Evolutionary conservation across 2,113 vertebrate genomes (phyloP).

Genomic region (Mastomys coucha): DNA sequence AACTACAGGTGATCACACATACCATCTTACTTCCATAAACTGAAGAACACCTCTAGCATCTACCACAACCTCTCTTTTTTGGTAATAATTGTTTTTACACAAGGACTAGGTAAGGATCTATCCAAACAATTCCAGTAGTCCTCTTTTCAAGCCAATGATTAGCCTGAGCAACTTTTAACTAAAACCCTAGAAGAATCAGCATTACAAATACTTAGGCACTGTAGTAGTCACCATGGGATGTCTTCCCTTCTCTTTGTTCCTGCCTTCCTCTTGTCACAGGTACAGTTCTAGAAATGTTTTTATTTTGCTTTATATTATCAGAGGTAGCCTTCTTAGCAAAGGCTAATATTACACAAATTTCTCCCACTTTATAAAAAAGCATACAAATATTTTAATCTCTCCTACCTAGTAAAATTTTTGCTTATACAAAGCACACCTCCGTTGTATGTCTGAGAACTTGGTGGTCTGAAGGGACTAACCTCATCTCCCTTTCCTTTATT

Average conservation of each 20-base stretch:
- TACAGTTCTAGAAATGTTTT: background rate
- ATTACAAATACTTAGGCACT: background rate
- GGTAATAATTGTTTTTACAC: background rate
- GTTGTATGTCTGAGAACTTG: background rate
- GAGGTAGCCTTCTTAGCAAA: background rate
- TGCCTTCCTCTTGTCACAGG: background rate
- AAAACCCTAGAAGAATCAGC: background rate
- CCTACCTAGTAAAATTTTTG: background rate
- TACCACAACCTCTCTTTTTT: background rate
- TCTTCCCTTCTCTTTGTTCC: background rate
- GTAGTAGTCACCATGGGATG: no score
- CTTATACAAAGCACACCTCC: background rate
- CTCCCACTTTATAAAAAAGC: background rate
- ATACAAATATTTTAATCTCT: background rate
- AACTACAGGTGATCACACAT: background rate
- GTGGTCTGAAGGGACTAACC: background rate
- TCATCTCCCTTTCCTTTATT: background rate
- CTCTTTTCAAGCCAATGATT: background rate
- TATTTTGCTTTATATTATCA: background rate
- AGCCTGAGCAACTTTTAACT: background rate
- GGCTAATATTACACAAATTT: background rate
- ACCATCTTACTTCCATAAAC: fast-evolving
- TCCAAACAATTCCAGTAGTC: background rate
- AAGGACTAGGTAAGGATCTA: background rate
- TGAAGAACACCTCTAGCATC: background rate